Evolutionary conservation across 2,113 vertebrate genomes (phyloP).

Genomic region (Myrmecobius fasciatus): DNA sequence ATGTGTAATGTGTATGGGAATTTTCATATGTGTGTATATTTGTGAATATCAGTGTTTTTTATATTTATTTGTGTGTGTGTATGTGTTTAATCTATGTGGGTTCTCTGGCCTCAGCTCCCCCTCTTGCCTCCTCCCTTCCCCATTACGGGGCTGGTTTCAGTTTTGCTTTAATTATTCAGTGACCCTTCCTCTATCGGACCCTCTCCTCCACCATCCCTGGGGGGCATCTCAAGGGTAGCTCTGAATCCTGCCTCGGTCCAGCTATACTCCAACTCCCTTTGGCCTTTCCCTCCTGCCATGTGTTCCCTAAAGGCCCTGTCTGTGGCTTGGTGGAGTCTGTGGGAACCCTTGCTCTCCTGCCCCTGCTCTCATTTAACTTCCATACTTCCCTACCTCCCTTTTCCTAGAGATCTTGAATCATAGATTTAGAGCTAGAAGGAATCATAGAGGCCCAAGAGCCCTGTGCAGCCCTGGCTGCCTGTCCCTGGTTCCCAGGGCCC

Average conservation of each 20-base stretch:
- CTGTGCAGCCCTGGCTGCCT: not conserved
- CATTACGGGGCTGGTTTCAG: not conserved
- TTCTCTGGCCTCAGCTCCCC: not conserved
- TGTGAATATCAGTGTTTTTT: not conserved
- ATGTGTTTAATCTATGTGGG: not conserved
- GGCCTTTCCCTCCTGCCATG: not conserved
- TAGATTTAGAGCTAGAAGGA: not conserved
- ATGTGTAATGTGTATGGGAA: no score
- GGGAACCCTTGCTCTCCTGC: no score
- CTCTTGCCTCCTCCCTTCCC: not conserved
- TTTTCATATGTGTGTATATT: not conserved
- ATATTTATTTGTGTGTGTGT: not conserved
- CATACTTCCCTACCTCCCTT: not conserved
- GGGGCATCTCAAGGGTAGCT: not conserved
- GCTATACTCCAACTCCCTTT: not conserved
- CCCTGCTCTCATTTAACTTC: not conserved
- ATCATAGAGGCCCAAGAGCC: not conserved
- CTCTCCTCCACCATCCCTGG: no score
- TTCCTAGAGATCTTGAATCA: not conserved
- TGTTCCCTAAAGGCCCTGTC: no score
- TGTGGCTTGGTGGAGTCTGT: not conserved
- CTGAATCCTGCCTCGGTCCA: not conserved
- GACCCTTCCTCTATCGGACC: not conserved
- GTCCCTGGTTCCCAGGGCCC: not conserved
- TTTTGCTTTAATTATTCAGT: not conserved